Evolutionary conservation across 2,888 invertebrate genomes (phyloP).

Genomic region (Pseudococcus longispinus): DNA sequence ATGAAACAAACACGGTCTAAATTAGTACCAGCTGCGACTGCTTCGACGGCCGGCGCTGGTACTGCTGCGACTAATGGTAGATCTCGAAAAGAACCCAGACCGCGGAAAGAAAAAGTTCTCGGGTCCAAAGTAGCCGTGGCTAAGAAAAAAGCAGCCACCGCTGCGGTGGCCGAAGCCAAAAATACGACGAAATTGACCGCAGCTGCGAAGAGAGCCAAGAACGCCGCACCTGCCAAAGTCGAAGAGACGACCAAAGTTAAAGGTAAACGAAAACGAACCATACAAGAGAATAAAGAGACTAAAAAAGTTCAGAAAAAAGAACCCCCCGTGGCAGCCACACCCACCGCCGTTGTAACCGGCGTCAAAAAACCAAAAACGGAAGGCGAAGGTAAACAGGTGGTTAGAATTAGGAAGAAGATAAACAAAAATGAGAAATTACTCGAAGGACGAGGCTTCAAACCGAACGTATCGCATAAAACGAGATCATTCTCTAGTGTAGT

Average conservation of each 20-base stretch:
- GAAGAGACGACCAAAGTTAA: background rate
- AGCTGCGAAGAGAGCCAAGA: background rate
- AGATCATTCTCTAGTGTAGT: constrained; percentile 44
- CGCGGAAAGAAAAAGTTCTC: background rate
- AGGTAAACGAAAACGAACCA: background rate
- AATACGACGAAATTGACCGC: background rate
- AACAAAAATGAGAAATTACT: background rate
- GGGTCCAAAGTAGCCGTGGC: background rate
- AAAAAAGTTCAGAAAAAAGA: background rate
- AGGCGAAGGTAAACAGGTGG: background rate
- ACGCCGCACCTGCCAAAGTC: background rate
- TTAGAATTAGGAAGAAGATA: background rate
- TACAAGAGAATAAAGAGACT: background rate
- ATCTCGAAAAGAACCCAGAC: background rate
- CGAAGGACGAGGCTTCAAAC: constrained; percentile 1
- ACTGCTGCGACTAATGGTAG: background rate
- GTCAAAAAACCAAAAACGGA: background rate
- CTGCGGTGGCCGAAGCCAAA: background rate
- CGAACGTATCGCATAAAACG: background rate
- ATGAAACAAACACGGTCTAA: constrained; percentile 38
- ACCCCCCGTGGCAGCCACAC: background rate
- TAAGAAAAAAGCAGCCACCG: background rate
- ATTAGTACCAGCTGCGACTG: background rate
- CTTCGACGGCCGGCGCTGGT: background rate
- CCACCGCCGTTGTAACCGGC: background rate